Evolutionary conservation across 2,888 invertebrate species (phyloP).

Genomic region (Terebella lapidaria): DNA sequence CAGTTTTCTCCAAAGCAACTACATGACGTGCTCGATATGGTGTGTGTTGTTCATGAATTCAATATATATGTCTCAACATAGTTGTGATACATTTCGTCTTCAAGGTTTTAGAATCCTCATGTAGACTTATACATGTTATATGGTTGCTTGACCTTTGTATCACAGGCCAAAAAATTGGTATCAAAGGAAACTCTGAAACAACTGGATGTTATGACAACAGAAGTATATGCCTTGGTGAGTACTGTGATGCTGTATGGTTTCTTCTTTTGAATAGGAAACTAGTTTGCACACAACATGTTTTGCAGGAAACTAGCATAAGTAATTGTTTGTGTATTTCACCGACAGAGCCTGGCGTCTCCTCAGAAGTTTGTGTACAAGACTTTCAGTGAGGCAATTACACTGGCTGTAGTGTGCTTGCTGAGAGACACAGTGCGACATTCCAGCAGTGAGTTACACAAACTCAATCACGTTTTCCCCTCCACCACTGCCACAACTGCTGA

Average conservation of each 20-base stretch:
- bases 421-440: slow-evolving; percentile 62
- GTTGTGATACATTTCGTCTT: too few relatives aligned
- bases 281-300: too few relatives aligned
- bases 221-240: slow-evolving; percentile 63
- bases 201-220: slow-evolving; percentile 78
- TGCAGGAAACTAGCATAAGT: background rate
- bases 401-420: slow-evolving; percentile 86
- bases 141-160: too few relatives aligned
- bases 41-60: too few relatives aligned
- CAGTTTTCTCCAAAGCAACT: background rate
- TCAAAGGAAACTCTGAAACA: slow-evolving; percentile 76
- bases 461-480: too few relatives aligned
- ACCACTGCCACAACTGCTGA: too few relatives aligned
- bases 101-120: too few relatives aligned
- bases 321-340: background rate
- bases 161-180: slow-evolving; percentile 67
- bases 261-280: background rate
- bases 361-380: slow-evolving; percentile 78
- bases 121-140: too few relatives aligned
- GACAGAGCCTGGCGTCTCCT: background rate
- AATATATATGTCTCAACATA: too few relatives aligned
- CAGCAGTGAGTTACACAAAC: background rate
- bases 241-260: too few relatives aligned
- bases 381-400: slow-evolving; percentile 88
- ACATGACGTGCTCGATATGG: background rate